These are phyloP conservation scores for Chrysodeixis includens DNA, from an alignment of 2,888 invertebrate genomes.

Conservation along the genomic window DNA sequence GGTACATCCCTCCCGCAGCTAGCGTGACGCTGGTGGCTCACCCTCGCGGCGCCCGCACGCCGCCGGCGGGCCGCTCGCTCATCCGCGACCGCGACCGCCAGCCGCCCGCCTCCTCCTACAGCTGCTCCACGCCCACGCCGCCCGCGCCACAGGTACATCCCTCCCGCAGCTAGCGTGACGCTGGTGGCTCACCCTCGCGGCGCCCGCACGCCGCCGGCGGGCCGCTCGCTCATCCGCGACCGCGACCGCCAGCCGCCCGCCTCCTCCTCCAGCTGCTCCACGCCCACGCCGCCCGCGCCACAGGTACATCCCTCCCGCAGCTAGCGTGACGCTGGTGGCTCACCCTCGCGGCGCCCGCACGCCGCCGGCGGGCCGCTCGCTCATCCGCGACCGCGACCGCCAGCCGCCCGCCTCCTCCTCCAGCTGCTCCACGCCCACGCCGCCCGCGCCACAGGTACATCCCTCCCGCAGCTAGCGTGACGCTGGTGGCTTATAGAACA, in stretches of 20 bases:
- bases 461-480: too few species aligned
- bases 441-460: constrained; percentile 44
- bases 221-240: constrained; percentile 95
- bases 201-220: constrained; percentile 93
- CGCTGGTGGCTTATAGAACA: too few species aligned
- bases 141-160: constrained; percentile 56
- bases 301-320: constrained; percentile 16
- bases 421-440: constrained; percentile 66
- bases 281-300: constrained; percentile 67
- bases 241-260: constrained; percentile 90
- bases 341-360: too few species aligned
- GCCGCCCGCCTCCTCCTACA: constrained; percentile 80
- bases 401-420: constrained; percentile 79
- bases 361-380: constrained; percentile 93
- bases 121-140: constrained; percentile 70
- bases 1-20: constrained; percentile 65
- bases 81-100: constrained; percentile 93
- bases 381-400: constrained; percentile 94
- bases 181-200: constrained; percentile 96
- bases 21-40: constrained; percentile 97
- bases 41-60: constrained; percentile 93
- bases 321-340: too few species aligned
- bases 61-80: constrained; percentile 94
- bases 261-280: constrained; percentile 67
- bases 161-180: constrained; percentile 92